These are phyloP conservation scores for Tauraco hartlaubi DNA, from an alignment of 2,797 vertebrate genomes.

Conservation along the genomic window DNA sequence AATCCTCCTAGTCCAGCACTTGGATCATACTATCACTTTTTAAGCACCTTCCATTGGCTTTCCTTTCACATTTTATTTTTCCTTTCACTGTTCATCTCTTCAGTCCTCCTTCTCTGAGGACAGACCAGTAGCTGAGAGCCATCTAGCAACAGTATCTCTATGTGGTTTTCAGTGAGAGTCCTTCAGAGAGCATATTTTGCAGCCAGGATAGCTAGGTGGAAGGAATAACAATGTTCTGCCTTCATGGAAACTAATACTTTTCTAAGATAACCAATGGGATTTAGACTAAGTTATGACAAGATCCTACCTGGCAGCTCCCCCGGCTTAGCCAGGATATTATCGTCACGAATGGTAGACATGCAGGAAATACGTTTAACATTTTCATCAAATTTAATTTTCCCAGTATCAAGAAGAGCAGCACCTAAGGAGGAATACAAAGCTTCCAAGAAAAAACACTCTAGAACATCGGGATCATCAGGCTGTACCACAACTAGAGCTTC, in stretches of 20 bases:
- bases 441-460: conserved; percentile 94
- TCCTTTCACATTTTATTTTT: background rate
- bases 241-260: background rate
- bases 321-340: conserved; percentile 82
- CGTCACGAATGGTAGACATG: conserved; percentile 77
- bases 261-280: background rate
- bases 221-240: background rate
- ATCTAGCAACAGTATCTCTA: background rate
- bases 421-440: conserved; percentile 94
- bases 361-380: conserved; percentile 86
- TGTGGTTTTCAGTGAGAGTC: background rate
- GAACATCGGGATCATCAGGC: conserved; percentile 76
- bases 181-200: background rate
- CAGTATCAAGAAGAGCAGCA: conserved; percentile 85
- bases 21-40: background rate
- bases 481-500: conserved; percentile 85
- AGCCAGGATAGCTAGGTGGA: background rate
- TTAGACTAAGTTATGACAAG: background rate
- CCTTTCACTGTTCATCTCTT: background rate
- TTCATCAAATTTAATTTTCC: conserved; percentile 88
- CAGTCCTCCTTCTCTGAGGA: background rate
- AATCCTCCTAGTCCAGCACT: background rate
- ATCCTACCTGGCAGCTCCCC: conserved; percentile 92
- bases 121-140: background rate
- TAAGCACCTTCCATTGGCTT: background rate